phyloP scores from a whole-genome alignment of 2,113 vertebrate species.

The Micronycteris hirsuta region DNA sequence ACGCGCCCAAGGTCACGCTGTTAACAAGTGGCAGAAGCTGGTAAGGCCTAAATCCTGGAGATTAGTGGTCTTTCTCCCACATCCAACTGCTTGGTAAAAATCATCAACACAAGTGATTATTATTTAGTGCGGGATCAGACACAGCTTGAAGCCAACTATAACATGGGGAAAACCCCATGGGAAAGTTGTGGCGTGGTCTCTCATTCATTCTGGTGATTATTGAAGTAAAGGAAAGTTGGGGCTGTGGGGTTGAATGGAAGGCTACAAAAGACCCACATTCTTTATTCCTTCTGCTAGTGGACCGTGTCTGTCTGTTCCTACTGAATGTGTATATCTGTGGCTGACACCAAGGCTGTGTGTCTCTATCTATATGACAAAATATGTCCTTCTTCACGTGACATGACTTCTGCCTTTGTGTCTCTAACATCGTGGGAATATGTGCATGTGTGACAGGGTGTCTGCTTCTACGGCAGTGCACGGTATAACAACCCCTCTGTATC shows the following conservation, averaged over 20 bases:
- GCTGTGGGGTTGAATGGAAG: background rate
- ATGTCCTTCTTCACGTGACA: slow-evolving; percentile 36
- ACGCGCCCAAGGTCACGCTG: slow-evolving; percentile 44
- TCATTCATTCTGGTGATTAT: background rate
- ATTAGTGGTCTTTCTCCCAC: background rate
- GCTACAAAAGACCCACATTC: background rate
- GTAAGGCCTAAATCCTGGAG: background rate
- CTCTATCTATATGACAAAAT: slow-evolving; percentile 26
- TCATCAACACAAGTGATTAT: background rate
- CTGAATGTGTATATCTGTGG: background rate
- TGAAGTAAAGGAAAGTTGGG: background rate
- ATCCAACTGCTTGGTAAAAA: slow-evolving; percentile 30
- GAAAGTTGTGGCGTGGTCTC: slow-evolving; percentile 37
- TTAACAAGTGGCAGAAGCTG: slow-evolving; percentile 34
- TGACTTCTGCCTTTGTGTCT: background rate
- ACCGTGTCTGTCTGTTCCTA: background rate
- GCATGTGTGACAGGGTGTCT: background rate
- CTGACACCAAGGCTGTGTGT: background rate
- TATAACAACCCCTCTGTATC: background rate
- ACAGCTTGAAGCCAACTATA: background rate
- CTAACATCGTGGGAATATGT: background rate
- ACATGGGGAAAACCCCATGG: background rate
- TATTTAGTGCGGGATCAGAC: background rate
- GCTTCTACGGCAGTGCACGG: background rate
- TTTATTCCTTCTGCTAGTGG: background rate